Base-by-base conservation (phyloP, 2,888 invertebrate genomes). In the Eudemis profundana region DNA sequence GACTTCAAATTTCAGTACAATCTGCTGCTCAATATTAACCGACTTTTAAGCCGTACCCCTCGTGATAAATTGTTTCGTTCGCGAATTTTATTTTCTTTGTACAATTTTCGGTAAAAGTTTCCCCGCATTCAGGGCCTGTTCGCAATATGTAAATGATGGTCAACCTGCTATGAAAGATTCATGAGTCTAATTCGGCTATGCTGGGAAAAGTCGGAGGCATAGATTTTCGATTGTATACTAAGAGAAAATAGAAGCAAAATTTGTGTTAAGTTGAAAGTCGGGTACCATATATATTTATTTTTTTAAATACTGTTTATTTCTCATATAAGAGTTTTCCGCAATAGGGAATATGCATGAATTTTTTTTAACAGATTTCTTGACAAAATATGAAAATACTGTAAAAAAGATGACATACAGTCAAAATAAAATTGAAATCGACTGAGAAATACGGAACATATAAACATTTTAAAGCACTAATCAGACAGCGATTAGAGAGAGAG, bases 161-260 rank as follows among this genome's bases (percentile, higher is more conserved):
- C 70, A 69, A 75, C 71, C 68, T 70, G 62, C 70, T 50, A 82
- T 84, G 81, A 84, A 84, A 83, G 69, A 84, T 84, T 84, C 83
- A 84, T 82, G 81, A 81, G 72, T 63, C 74, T 69, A 72, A 71
- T 76, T 72, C 72, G 56, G 64, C 70, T 61, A 64, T 64, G 60
- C 53, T 63, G 29, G 40, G 29, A 73, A 76, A 78, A 78, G 74
- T 74, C 74, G 73, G 72, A 71, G 72, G 70, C 70, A 73, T 72
- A 73, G 70, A 72, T 71, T 74, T 74, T 71, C 68, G 70, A 66
- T 42, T 64, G 33, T n/a, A 56, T 10, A 36, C 12, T 8, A 38
- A 23, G 60, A 40, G 40, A 15, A 10, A 49, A 49, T 49, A 17
- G 23, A 49, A 17, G 38, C n/a, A n/a, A n/a, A n/a, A 14, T 38